A percentile compares a stretch with the other conserved stretches of the same genome.
phyloP scores from a whole-genome alignment of 2,888 invertebrate species.

The Patella ulyssiponensis region DNA sequence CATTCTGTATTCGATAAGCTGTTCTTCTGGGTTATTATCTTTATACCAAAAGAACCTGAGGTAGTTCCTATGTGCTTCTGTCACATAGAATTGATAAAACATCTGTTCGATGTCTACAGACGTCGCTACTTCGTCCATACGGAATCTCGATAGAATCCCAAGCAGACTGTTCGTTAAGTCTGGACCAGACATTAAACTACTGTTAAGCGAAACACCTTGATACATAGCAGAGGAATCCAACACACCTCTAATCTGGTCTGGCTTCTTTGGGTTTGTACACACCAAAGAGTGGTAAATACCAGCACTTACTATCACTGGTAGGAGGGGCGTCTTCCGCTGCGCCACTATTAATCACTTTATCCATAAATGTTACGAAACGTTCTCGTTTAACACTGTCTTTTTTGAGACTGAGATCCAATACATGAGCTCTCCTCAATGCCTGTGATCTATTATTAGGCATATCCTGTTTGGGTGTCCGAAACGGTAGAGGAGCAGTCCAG shows the following conservation, averaged over 20 bases:
- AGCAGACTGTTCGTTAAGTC: conserved; percentile 37
- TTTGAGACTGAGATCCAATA: neutral
- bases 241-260: neutral
- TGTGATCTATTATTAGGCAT: neutral
- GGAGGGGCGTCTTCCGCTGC: neutral
- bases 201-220: conserved; percentile 18
- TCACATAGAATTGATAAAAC: conserved; percentile 32
- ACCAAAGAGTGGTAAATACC: no score
- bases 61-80: conserved; percentile 20
- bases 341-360: neutral
- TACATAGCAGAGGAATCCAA: neutral
- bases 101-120: conserved; percentile 36
- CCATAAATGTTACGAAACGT: neutral
- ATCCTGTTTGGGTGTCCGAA: neutral
- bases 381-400: neutral
- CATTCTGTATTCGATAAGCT: conserved; percentile 30
- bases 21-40: conserved; percentile 16
- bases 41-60: conserved; percentile 31
- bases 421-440: neutral
- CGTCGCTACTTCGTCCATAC: conserved; percentile 31
- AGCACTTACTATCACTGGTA: neutral
- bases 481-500: conserved; percentile 23
- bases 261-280: neutral
- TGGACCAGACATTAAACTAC: conserved; percentile 36
- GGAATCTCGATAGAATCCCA: conserved; percentile 36